Conservation (phyloP, 2,888 invertebrate species). For the Lepidochitona cinerea region DNA sequence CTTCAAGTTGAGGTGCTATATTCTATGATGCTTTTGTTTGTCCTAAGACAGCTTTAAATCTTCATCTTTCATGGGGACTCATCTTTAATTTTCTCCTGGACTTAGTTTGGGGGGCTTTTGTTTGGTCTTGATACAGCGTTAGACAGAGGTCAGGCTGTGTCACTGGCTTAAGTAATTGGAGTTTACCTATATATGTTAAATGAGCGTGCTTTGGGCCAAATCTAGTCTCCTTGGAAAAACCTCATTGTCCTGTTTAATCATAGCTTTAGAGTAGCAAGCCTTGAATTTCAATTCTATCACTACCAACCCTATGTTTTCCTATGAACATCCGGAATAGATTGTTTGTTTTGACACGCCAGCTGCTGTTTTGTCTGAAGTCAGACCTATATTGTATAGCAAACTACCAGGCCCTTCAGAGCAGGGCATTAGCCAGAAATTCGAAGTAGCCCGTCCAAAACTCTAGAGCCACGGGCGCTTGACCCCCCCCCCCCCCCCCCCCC, state of each 20-base stretch:
- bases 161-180: background rate
- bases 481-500: no score
- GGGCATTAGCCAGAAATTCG: no score
- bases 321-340: background rate
- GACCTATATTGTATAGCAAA: no score
- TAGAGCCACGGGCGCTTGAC: no score
- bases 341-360: background rate
- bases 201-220: background rate
- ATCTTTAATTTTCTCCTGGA: background rate
- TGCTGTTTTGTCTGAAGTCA: background rate
- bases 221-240: background rate
- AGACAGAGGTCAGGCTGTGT: background rate
- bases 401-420: no score
- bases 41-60: background rate
- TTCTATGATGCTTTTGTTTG: background rate
- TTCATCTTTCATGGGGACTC: background rate
- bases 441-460: no score
- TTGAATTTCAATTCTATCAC: background rate
- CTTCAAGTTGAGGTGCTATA: background rate
- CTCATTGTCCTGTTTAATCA: conserved; percentile 4
- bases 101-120: background rate
- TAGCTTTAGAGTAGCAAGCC: background rate
- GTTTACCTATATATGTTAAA: conserved; percentile 1
- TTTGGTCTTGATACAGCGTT: background rate
- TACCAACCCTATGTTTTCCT: no score